A percentile compares a stretch with the other conserved stretches of the same genome.
phyloP scores from a whole-genome alignment of 2,888 invertebrate species.

The Proisotoma minuta region DNA sequence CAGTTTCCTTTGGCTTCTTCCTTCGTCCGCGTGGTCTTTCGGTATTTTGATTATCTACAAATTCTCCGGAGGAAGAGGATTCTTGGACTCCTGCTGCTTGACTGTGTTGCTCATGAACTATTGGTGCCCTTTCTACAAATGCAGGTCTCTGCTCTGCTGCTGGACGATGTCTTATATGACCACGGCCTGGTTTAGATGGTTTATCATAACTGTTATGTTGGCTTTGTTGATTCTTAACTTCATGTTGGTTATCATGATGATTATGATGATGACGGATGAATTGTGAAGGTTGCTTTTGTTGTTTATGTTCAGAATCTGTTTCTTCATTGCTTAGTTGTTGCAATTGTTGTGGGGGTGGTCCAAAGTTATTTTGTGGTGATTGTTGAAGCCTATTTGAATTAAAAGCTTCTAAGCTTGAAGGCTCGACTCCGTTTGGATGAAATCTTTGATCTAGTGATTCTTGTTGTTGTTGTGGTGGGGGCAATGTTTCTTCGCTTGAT shows the following conservation, averaged over 20 bases:
- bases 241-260: conserved; percentile 6
- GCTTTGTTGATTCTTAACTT: not conserved
- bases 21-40: conserved; percentile 1
- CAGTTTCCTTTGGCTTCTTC: not conserved
- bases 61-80: not conserved
- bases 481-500: not conserved
- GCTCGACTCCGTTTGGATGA: no score
- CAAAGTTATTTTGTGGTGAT: not conserved
- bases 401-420: not conserved
- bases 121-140: conserved; percentile 4
- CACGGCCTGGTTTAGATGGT: not conserved
- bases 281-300: not conserved
- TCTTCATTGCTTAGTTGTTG: conserved; percentile 8
- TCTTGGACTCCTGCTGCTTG: no score
- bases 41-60: conserved; percentile 9
- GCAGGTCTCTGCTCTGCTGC: not conserved
- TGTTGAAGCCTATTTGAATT: not conserved
- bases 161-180: not conserved
- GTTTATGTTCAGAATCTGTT: not conserved
- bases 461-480: not conserved
- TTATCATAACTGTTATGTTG: not conserved
- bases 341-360: not conserved
- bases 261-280: not conserved
- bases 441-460: conserved; percentile 10
- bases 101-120: no score